These are phyloP conservation scores for Siniperca scherzeri DNA, from an alignment of 2,797 vertebrate genomes.

Conservation along the genomic window DNA sequence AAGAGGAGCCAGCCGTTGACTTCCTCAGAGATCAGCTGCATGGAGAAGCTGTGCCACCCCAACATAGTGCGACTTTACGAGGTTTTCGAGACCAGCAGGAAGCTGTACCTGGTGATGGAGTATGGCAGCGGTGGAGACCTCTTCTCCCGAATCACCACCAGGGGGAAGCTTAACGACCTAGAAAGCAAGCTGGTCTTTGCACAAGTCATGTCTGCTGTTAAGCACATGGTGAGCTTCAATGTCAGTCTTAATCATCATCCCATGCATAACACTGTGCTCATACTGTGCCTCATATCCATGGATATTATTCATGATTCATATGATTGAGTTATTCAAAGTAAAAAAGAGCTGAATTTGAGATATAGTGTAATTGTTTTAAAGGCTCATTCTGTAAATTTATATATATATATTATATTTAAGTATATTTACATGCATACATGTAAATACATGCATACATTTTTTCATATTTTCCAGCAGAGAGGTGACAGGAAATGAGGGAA, in stretches of 20 bases:
- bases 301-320: not conserved
- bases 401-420: not conserved
- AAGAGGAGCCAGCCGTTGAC: constrained; percentile 71
- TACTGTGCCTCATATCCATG: not conserved
- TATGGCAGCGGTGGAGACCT: constrained; percentile 88
- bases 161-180: constrained; percentile 82
- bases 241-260: not conserved
- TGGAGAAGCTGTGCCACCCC: constrained; percentile 87
- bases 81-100: constrained; percentile 85
- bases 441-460: not conserved
- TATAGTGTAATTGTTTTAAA: not conserved
- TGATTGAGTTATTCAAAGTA: not conserved
- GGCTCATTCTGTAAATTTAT: not conserved
- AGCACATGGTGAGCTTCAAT: constrained; percentile 85
- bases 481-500: not conserved
- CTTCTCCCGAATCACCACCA: constrained; percentile 83
- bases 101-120: constrained; percentile 86
- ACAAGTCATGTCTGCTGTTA: constrained; percentile 86
- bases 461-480: not conserved
- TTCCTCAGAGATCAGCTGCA: constrained; percentile 84
- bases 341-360: not conserved
- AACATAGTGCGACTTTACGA: constrained; percentile 88
- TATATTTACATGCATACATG: not conserved
- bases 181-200: constrained; percentile 85
- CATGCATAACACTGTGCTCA: not conserved